A percentile compares a stretch with the other conserved stretches of the same genome.
Evolutionary conservation across 2,797 vertebrate species (phyloP).

Genomic region (Diplodus sargus): DNA sequence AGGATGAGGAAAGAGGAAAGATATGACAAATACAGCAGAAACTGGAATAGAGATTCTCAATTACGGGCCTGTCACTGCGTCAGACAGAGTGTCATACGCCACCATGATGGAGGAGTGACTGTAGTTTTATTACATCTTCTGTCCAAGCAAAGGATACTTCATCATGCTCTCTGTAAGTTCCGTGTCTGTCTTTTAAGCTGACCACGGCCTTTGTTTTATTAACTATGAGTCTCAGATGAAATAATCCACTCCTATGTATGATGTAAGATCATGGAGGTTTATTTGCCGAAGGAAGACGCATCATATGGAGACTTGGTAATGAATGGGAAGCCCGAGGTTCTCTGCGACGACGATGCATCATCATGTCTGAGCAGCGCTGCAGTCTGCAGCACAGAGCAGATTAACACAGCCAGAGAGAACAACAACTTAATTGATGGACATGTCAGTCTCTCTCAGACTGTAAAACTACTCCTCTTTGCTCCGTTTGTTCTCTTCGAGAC

Average conservation of each 20-base stretch:
- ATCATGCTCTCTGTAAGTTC: too few species aligned
- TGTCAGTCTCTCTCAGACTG: constrained; percentile 1
- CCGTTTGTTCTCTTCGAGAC: constrained; percentile 19
- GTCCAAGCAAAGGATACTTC: neutral
- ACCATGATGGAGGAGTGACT: neutral
- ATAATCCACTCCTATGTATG: neutral
- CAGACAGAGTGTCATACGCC: neutral
- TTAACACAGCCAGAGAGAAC: constrained; percentile 18
- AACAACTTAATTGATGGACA: constrained; percentile 20
- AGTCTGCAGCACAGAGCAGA: constrained; percentile 11
- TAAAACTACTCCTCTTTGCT: neutral
- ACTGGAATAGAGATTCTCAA: constrained; percentile 20
- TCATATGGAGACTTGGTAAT: constrained; percentile 21
- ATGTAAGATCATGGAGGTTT: neutral
- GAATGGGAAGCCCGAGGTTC: constrained; percentile 21
- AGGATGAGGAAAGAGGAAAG: constrained; percentile 19
- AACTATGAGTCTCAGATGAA: neutral
- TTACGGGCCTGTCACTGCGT: constrained; percentile 14
- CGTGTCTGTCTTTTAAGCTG: too few species aligned
- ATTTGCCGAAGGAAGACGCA: neutral
- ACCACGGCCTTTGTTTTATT: too few species aligned
- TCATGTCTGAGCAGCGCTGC: constrained; percentile 18
- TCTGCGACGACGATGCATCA: constrained; percentile 18
- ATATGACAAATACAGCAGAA: constrained; percentile 29
- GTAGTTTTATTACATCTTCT: neutral